Evolutionary conservation across 2,797 vertebrate genomes (phyloP).

Genomic region (Catharus ustulatus): DNA sequence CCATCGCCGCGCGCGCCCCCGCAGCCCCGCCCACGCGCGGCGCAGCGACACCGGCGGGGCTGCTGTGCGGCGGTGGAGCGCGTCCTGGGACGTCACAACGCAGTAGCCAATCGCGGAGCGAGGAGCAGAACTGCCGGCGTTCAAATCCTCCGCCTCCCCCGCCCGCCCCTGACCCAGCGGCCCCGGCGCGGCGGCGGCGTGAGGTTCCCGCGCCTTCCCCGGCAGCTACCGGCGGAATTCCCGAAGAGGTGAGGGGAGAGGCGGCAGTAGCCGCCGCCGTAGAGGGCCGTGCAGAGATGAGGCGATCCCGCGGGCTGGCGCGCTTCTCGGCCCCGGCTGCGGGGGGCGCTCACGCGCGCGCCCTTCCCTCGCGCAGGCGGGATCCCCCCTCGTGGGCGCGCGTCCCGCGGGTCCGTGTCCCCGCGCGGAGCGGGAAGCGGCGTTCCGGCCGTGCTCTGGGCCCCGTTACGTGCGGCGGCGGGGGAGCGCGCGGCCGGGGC

Average conservation of each 20-base stretch:
- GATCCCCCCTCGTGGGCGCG: not conserved
- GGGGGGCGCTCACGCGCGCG: not conserved
- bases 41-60: not conserved
- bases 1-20: fast-evolving
- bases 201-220: not conserved
- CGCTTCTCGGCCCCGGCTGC: not conserved
- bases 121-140: conserved; percentile 78
- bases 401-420: not conserved
- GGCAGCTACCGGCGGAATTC: not conserved
- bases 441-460: not conserved
- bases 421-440: not conserved
- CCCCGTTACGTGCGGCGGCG: not conserved
- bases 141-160: conserved; percentile 77
- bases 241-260: not conserved
- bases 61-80: not conserved
- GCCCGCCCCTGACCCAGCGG: conserved; percentile 56
- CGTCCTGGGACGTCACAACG: not conserved
- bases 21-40: not conserved
- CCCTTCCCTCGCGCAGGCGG: not conserved
- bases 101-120: conserved; percentile 65
- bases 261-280: not conserved
- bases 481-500: not conserved
- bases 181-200: not conserved
- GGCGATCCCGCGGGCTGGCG: not conserved
- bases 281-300: not conserved